Percentiles rank a stretch among this genome's conserved stretches.
phyloP scores from a whole-genome alignment of 2,113 vertebrate genomes.

The Cebus imitator region DNA sequence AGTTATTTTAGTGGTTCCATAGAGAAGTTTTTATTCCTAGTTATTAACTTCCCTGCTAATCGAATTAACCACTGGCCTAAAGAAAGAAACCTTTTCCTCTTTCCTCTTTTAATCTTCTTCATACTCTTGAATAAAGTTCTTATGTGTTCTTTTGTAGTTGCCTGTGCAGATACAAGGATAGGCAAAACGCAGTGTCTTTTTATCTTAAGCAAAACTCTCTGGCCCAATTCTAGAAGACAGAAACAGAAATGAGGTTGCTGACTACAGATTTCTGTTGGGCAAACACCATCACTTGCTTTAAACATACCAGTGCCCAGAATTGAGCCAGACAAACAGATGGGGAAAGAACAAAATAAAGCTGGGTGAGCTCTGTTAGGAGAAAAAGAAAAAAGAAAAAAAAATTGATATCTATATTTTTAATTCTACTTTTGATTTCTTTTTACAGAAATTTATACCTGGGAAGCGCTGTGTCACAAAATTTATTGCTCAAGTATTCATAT shows the following conservation, averaged over 20 bases:
- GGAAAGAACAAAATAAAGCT: conserved; percentile 78
- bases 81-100: not conserved
- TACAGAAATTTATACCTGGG: conserved; percentile 69
- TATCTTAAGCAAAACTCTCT: conserved; percentile 63
- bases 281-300: conserved; percentile 73
- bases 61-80: not conserved
- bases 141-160: not conserved
- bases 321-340: conserved; percentile 81
- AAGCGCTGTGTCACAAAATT: conserved; percentile 72
- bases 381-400: conserved; percentile 32
- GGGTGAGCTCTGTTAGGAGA: conserved; percentile 72
- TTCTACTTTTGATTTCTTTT: not conserved
- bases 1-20: not conserved
- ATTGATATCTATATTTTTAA: too few relatives aligned
- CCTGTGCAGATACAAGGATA: conserved; percentile 16
- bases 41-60: conserved; percentile 40
- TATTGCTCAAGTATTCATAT: conserved; percentile 75
- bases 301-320: conserved; percentile 57
- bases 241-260: conserved; percentile 79
- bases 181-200: conserved; percentile 36
- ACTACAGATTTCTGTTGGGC: conserved; percentile 72
- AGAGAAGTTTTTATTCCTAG: not conserved
- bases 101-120: conserved; percentile 5
- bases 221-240: conserved; percentile 61
- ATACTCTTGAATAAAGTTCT: conserved; percentile 42